These are phyloP conservation scores for Urocolius indicus DNA, from an alignment of 2,113 vertebrate species.

Conservation along the genomic window DNA sequence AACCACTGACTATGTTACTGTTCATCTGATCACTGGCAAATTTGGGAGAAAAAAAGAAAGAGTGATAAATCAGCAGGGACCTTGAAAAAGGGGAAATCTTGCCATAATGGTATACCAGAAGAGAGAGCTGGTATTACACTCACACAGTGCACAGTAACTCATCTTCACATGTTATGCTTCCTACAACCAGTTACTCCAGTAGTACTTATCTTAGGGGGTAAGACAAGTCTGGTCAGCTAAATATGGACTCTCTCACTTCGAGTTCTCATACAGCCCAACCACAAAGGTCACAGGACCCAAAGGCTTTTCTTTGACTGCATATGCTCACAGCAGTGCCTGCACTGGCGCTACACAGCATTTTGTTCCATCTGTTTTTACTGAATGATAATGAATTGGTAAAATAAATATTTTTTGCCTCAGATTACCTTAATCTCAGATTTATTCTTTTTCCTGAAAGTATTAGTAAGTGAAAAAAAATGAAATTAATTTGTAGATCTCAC, in stretches of 20 bases:
- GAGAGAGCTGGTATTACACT: not conserved
- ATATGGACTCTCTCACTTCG: not conserved
- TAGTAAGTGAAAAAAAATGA: not conserved
- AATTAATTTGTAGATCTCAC: not conserved
- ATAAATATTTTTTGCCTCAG: not conserved
- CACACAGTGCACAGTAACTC: not conserved
- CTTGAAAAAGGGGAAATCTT: not conserved
- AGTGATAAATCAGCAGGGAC: not conserved
- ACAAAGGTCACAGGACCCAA: not conserved
- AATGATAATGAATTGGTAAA: not conserved
- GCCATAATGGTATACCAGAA: not conserved
- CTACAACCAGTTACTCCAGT: rapidly evolving
- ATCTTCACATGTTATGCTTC: not conserved
- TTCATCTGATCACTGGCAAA: not conserved
- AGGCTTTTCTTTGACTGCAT: not conserved
- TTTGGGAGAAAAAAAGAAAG: not conserved
- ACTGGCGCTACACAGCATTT: not conserved
- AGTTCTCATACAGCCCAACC: not conserved
- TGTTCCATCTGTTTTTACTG: not conserved
- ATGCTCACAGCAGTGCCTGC: not conserved
- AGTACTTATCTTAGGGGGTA: not conserved
- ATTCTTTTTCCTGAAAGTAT: not conserved
- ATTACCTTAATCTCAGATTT: not conserved
- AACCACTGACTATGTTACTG: not conserved
- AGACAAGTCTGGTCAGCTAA: not conserved